Base-by-base conservation (phyloP, 2,113 vertebrate species). In the Fulica atra region DNA sequence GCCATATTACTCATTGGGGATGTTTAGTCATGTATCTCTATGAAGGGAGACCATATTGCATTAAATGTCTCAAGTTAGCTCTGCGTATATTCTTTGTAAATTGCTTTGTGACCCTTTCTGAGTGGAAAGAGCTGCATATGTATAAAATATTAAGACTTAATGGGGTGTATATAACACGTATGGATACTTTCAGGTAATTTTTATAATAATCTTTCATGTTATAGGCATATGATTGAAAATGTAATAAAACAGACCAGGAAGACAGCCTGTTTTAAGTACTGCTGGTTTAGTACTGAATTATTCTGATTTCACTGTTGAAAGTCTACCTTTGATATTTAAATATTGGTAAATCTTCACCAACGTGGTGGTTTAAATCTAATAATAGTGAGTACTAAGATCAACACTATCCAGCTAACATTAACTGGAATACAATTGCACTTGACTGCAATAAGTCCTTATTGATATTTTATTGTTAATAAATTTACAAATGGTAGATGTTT, bases 1-100 rank as follows among this genome's bases (percentile, higher is more conserved):
- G 97, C 95, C 97, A 96, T 71, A 97, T 98, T 97, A 98, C 92
- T 98, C 97, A 98, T n/a, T 97, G 97, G 97, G 93, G 89, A 97
- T 96, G 89, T 91, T 98, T 98, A 98, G 97, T 98, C 97, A 98
- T 97, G 93, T 96, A 94, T 94, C 96, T 97, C 94, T 93, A 51
- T 51, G 88, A 97, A 96, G 93, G 96, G 91, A 98, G 96, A 96
- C 91, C 95, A 96, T 91, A 94, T 95, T 96, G 94, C 92, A 96
- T 79, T 93, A 96, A 96, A 93, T 79, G 84, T 81, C 91, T 96
- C 69, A 23, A 95, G 95, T 94, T 94, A 95, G 91, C 95, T 95
- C 93, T 93, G 81, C 71, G 11, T 88, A 63, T 90, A 91, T 84
- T 96, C 89, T 95, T 95, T 94, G 89, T 73, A 86, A 91, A 91